Evolutionary conservation across 2,797 vertebrate species (phyloP), one percentile per base, ranked within the genome.

Genomic region (Craterocephalus amniculus): DNA sequence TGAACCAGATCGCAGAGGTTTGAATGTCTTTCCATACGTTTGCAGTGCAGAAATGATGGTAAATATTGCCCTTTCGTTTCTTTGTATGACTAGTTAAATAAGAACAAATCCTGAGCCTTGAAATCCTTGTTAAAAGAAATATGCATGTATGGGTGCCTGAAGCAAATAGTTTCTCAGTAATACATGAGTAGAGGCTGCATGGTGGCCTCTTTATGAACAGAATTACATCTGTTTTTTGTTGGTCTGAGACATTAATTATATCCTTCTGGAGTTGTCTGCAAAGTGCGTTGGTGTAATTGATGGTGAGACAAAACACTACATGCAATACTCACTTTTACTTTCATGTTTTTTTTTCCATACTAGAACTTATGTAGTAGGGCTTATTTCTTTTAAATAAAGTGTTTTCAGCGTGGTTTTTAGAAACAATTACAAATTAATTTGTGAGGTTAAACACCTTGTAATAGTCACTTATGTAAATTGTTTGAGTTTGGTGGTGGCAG

Each of bases 171-270:
- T 93, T 79, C 66, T 69, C 70, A 67, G 83, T 80, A 87, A 90
- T 91, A 84, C 85, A 85, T 74, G 78, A 81, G 87, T 81, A 80
- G 52, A 86, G 70, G 57, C 74, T 84, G 67, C 83, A 89, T 56
- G 87, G 85, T 87, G 87, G 86, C 84, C 82, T 83, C 85, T 86
- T 92, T 78, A 82, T 87, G 87, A 91, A 83, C 73, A 87, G 79
- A 85, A 88, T 89, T 90, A 87, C 91, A 90, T 92, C 90, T 91
- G 90, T 75, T 90, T 89, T 91, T 87, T 90, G 87, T 90, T 89
- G 89, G 75, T 84, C 66, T 78, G 54, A 86, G 78, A 90, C 85
- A 90, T 90, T 90, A 86, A 91, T 91, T 86, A 88, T 80, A 86
- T 75, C 81, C 86, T 83, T 78, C 78, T 83, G 77, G 69, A 80